phyloP scores from a whole-genome alignment of 2,113 vertebrate genomes.

The Prionailurus bengalensis region DNA sequence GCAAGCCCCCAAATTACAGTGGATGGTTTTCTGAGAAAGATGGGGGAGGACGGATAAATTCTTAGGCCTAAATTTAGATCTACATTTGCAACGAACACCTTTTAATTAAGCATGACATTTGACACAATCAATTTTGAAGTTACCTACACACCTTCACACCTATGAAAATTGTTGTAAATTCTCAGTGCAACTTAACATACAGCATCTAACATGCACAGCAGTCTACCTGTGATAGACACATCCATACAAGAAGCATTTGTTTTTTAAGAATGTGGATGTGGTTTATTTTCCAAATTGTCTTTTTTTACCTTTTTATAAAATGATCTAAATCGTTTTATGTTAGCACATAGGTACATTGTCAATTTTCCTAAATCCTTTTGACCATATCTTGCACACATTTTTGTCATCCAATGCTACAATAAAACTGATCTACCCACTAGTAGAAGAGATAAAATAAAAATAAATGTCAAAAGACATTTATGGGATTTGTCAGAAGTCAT shows the following conservation, averaged over 20 bases:
- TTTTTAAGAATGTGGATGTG: conserved; percentile 1
- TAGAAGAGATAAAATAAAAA: conserved; percentile 31
- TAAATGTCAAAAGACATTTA: conserved; percentile 49
- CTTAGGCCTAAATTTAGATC: conserved; percentile 74
- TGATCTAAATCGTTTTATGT: conserved; percentile 20
- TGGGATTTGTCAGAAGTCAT: background rate
- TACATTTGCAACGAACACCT: conserved; percentile 80
- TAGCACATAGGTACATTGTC: background rate
- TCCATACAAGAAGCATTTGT: background rate
- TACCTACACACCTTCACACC: conserved; percentile 78
- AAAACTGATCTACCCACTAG: background rate
- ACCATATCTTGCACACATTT: background rate
- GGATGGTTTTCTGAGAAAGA: conserved; percentile 41
- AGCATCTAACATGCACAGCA: conserved; percentile 16
- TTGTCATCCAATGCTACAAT: conserved; percentile 39
- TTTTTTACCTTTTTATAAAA: conserved; percentile 47
- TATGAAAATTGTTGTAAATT: conserved; percentile 71
- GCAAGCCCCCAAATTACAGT: conserved; percentile 29
- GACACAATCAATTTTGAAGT: conserved; percentile 72
- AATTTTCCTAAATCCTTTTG: background rate
- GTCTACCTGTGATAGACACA: conserved; percentile 64
- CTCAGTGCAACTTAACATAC: conserved; percentile 52
- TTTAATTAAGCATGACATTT: conserved; percentile 82
- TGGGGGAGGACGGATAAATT: background rate
- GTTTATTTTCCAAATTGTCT: conserved; percentile 58